Percentiles rank a stretch among this genome's conserved stretches.
These are phyloP conservation scores for Apotomis capreana DNA, from an alignment of 2,888 invertebrate genomes.

Conservation along the genomic window DNA sequence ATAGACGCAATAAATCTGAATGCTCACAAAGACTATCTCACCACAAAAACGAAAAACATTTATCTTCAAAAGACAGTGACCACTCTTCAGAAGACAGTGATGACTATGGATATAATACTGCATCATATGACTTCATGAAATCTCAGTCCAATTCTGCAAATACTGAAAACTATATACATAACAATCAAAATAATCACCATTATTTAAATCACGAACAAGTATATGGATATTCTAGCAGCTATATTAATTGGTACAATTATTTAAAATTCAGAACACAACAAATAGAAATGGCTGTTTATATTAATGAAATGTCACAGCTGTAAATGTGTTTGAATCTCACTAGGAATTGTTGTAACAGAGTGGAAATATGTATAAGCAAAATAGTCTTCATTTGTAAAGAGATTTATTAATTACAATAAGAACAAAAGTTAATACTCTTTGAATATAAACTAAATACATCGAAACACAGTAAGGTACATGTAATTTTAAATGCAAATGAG, in stretches of 20 bases:
- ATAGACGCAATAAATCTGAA: constrained; percentile 18
- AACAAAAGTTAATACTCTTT: constrained; percentile 24
- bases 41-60: not conserved
- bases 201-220: not conserved
- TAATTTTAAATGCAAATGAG: not conserved
- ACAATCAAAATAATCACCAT: not conserved
- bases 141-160: constrained; percentile 20
- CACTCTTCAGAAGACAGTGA: constrained; percentile 27
- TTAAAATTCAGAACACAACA: constrained; percentile 61
- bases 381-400: constrained; percentile 11
- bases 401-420: constrained; percentile 26
- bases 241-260: constrained; percentile 64
- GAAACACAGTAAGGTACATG: not conserved
- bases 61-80: constrained; percentile 27
- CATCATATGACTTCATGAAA: constrained; percentile 31
- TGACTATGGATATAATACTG: constrained; percentile 42
- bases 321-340: constrained; percentile 30
- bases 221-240: constrained; percentile 43
- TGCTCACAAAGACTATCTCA: constrained; percentile 3
- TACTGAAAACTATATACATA: constrained; percentile 1
- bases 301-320: constrained; percentile 62
- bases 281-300: constrained; percentile 63
- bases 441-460: constrained; percentile 10
- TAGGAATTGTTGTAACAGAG: not conserved
- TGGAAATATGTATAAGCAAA: constrained; percentile 14